Evolutionary conservation across 1,140 invertebrate genomes (phyloP).

Genomic region (Papilio machaon): DNA sequence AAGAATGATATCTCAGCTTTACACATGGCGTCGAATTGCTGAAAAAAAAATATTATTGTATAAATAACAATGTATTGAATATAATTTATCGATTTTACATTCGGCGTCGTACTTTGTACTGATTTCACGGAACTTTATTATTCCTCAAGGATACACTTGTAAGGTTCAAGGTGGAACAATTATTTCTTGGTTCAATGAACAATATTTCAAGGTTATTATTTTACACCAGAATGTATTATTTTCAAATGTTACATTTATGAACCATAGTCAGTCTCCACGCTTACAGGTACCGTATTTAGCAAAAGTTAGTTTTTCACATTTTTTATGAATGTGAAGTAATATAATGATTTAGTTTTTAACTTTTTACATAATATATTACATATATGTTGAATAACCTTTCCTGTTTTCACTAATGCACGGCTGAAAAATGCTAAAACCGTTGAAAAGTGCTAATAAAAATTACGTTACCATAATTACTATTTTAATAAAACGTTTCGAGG

Average conservation of each 20-base stretch:
- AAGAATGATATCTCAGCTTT: slow-evolving; percentile 89
- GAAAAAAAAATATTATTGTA: slow-evolving; percentile 72
- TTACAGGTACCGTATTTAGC: too few species aligned
- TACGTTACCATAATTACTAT: background rate
- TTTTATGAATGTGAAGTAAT: too few species aligned
- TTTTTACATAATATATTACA: too few species aligned
- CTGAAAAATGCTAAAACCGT: background rate
- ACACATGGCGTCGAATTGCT: slow-evolving; percentile 89
- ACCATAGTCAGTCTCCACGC: too few species aligned
- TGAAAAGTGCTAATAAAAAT: background rate
- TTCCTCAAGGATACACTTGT: slow-evolving; percentile 11
- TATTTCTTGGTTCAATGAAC: slow-evolving; percentile 18
- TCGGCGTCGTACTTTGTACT: background rate
- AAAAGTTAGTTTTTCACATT: too few species aligned
- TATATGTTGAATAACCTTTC: too few species aligned
- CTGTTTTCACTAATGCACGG: too few species aligned
- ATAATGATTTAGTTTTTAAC: too few species aligned
- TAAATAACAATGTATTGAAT: background rate
- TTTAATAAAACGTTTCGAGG: background rate
- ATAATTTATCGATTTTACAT: background rate
- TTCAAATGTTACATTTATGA: background rate
- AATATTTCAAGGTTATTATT: slow-evolving; percentile 6
- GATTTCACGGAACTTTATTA: slow-evolving; percentile 11
- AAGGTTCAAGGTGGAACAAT: slow-evolving; percentile 20
- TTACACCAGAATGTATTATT: background rate